These are phyloP conservation scores for Sciurus vulgaris DNA, from an alignment of 2,797 vertebrate genomes.

Conservation along the genomic window DNA sequence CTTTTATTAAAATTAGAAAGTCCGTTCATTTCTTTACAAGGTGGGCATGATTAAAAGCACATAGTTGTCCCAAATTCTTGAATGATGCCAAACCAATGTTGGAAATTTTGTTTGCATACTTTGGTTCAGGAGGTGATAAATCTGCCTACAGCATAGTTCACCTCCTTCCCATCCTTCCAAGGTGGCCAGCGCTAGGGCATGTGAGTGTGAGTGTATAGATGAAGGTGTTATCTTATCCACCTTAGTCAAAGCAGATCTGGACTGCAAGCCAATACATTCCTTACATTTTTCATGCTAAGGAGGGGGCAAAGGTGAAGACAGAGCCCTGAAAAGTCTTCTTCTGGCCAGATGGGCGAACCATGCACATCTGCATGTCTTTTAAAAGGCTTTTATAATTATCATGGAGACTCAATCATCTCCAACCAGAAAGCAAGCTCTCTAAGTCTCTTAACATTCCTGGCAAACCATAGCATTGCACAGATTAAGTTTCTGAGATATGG, in stretches of 20 bases:
- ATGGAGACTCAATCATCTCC: neutral
- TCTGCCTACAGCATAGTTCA: neutral
- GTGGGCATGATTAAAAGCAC: neutral
- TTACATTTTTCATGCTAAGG: slow-evolving; percentile 81
- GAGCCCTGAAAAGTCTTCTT: slow-evolving; percentile 57
- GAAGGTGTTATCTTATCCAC: slow-evolving; percentile 75
- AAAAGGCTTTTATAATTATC: slow-evolving; percentile 54
- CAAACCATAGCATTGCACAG: slow-evolving; percentile 49
- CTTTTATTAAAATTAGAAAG: neutral
- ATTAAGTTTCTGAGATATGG: slow-evolving; percentile 49
- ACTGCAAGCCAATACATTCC: slow-evolving; percentile 82
- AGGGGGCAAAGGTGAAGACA: slow-evolving; percentile 79
- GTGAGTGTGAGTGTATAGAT: slow-evolving; percentile 54
- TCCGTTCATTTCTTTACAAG: neutral
- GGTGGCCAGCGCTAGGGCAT: neutral
- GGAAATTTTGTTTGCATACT: slow-evolving; percentile 4
- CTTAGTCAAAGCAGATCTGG: slow-evolving; percentile 67
- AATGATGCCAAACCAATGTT: neutral
- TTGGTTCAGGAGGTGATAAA: slow-evolving; percentile 34
- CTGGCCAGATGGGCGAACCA: slow-evolving; percentile 44
- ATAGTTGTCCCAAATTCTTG: neutral
- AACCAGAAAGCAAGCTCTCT: slow-evolving; percentile 59
- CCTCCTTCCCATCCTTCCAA: slow-evolving; percentile 68
- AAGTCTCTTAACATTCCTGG: slow-evolving; percentile 70
- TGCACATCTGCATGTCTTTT: slow-evolving; percentile 50